Conservation (phyloP, 2,113 vertebrate genomes). For the Colinus virginianus region DNA sequence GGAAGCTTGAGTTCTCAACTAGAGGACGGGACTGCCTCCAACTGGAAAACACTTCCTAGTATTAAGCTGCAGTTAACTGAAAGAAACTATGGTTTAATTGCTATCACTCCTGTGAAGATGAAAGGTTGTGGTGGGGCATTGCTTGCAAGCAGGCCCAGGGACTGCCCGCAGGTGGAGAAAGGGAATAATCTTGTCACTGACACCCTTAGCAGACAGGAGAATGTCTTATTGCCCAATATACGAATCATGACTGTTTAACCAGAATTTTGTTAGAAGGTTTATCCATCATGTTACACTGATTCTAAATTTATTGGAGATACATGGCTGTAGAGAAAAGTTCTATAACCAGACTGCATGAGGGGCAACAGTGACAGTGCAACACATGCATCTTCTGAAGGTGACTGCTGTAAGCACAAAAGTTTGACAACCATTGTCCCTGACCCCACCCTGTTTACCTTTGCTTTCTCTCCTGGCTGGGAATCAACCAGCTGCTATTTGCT, state of each 20-base stretch:
- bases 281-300: neutral
- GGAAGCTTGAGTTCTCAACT: neutral
- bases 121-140: neutral
- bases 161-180: neutral
- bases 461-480: neutral
- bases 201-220: neutral
- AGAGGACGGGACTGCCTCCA: neutral
- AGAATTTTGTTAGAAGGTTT: neutral
- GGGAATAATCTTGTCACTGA: neutral
- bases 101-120: neutral
- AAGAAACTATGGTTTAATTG: neutral
- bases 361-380: neutral
- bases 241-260: neutral
- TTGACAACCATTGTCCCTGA: neutral
- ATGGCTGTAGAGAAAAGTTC: neutral
- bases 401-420: fast-evolving
- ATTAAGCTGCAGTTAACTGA: neutral
- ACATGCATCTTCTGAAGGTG: neutral
- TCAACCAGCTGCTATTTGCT: neutral
- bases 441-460: neutral
- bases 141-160: neutral
- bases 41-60: neutral
- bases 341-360: neutral
- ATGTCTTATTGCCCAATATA: neutral
- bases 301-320: neutral